phyloP scores from a whole-genome alignment of 2,113 vertebrate genomes.

The Charadrius vociferus region DNA sequence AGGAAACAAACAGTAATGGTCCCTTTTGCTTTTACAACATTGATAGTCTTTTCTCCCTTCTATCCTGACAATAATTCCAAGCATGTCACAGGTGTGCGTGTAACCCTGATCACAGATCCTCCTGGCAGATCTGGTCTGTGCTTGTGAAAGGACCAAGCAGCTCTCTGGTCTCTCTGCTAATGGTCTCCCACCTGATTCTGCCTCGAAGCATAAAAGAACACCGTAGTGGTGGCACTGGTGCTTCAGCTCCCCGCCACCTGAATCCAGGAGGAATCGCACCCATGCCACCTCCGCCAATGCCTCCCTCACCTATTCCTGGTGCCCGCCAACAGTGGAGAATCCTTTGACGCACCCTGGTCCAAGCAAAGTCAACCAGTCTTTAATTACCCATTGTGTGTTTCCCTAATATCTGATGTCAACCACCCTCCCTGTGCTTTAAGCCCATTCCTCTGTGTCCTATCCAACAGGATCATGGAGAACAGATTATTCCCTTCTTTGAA shows the following conservation, averaged over 20 bases:
- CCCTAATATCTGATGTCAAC: neutral
- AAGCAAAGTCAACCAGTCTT: neutral
- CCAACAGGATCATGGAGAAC: neutral
- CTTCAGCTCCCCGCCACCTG: neutral
- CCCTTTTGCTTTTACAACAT: neutral
- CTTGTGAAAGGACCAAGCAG: neutral
- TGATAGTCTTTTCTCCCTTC: neutral
- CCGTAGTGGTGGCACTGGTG: accelerated
- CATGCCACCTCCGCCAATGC: accelerated
- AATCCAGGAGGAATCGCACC: neutral
- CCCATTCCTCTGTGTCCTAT: neutral
- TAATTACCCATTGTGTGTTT: neutral
- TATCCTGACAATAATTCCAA: neutral
- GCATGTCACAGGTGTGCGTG: accelerated
- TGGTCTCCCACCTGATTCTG: neutral
- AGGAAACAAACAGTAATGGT: neutral
- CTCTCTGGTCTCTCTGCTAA: neutral
- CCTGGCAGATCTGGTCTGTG: neutral
- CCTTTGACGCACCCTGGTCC: accelerated
- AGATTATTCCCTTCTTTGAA: constrained; percentile 16
- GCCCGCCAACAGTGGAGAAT: neutral
- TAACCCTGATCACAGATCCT: neutral
- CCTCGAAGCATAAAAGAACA: neutral
- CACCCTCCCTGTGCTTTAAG: neutral
- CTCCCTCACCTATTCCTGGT: neutral